Conservation (phyloP, 2,888 invertebrate species). For the Drosophila planitibia region DNA sequence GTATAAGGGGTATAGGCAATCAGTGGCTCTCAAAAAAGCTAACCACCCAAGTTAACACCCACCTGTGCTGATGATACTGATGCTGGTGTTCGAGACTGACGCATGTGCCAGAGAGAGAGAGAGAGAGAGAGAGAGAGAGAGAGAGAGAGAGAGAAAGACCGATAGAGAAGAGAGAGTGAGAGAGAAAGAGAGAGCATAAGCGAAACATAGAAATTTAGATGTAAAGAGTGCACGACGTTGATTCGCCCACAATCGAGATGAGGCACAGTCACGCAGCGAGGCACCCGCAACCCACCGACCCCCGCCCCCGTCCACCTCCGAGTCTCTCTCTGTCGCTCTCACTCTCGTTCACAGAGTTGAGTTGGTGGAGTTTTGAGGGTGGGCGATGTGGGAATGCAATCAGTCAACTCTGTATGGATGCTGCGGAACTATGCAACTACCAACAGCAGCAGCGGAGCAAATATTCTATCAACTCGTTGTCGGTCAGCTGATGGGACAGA, state of each 20-base stretch:
- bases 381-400: conserved; percentile 20
- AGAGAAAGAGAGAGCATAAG: neutral
- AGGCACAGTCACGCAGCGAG: conserved; percentile 17
- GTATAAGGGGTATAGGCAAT: conserved; percentile 27
- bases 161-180: neutral
- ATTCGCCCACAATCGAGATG: conserved; percentile 58
- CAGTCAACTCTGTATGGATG: conserved; percentile 21
- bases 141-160: neutral
- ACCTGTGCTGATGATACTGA: conserved; percentile 23
- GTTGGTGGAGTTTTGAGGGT: neutral
- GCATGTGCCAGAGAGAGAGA: neutral
- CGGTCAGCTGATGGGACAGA: conserved; percentile 49
- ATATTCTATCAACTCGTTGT: conserved; percentile 28
- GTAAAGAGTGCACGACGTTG: conserved; percentile 47
- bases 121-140: neutral
- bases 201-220: conserved; percentile 15
- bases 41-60: conserved; percentile 63
- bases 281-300: neutral
- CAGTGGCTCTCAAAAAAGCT: conserved; percentile 48
- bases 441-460: conserved; percentile 7
- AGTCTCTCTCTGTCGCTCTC: conserved; percentile 1
- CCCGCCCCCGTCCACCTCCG: neutral
- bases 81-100: neutral
- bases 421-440: conserved; percentile 1
- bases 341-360: neutral